These are phyloP conservation scores for Micropoecilia bifurca DNA, from an alignment of 2,797 vertebrate genomes.

Conservation along the genomic window DNA sequence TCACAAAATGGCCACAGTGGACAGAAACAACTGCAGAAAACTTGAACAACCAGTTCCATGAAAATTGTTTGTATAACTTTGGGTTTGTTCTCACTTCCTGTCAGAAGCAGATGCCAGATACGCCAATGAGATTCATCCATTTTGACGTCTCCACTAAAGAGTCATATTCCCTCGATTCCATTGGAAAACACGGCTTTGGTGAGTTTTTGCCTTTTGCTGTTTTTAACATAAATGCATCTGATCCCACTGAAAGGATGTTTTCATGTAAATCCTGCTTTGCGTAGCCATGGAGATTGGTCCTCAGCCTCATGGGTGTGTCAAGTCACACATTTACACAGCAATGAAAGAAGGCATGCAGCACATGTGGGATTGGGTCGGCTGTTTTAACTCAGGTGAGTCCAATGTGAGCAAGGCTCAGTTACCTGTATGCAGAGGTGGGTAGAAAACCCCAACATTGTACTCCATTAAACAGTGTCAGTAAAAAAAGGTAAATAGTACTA, in stretches of 20 bases:
- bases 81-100: constrained; percentile 24
- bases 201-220: constrained; percentile 25
- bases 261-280: constrained; percentile 2
- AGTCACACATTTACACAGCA: constrained; percentile 78
- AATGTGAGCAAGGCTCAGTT: not conserved
- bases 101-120: constrained; percentile 75
- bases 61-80: not conserved
- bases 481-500: not conserved
- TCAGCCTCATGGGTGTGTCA: constrained; percentile 85
- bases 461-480: not conserved
- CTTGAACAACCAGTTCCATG: not conserved
- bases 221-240: not conserved
- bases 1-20: not conserved
- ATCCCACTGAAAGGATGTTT: constrained; percentile 1
- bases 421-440: not conserved
- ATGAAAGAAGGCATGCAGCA: constrained; percentile 81
- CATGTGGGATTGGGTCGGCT: constrained; percentile 82
- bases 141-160: constrained; percentile 73
- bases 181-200: constrained; percentile 84
- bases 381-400: constrained; percentile 85
- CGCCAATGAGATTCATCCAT: constrained; percentile 76
- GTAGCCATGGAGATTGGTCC: constrained; percentile 87
- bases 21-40: not conserved
- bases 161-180: constrained; percentile 78
- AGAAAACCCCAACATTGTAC: not conserved